Evolutionary conservation across 2,797 vertebrate genomes (phyloP).

Genomic region (Serranus cabrilla): DNA sequence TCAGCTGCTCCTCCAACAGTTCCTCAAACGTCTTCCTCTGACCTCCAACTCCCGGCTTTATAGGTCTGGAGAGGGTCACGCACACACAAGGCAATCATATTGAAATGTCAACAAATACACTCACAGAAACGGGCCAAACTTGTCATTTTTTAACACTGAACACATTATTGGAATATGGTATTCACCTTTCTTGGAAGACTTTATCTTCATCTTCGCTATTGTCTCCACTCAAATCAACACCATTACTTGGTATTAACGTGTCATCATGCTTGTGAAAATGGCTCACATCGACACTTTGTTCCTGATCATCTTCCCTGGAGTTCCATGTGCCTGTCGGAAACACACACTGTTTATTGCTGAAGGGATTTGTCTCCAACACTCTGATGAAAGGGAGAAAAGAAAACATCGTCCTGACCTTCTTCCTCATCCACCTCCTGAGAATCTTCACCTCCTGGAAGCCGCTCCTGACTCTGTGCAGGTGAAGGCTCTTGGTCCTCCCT

Average conservation of each 20-base stretch:
- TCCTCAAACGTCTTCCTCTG: conserved; percentile 94
- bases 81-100: not conserved
- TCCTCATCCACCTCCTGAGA: conserved; percentile 28
- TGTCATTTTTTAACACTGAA: not conserved
- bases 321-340: conserved; percentile 35
- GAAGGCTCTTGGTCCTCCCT: conserved; percentile 23
- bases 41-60: conserved; percentile 86
- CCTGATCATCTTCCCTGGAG: conserved; percentile 39
- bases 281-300: conserved; percentile 1
- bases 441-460: conserved; percentile 9
- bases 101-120: not conserved
- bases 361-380: not conserved
- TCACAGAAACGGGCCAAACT: not conserved
- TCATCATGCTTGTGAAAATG: conserved; percentile 29
- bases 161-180: too few species aligned
- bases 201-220: conserved; percentile 27
- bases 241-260: conserved; percentile 6
- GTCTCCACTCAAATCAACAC: conserved; percentile 16
- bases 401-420: conserved; percentile 48
- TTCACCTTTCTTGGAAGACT: conserved; percentile 75
- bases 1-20: conserved; percentile 94
- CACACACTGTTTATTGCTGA: not conserved
- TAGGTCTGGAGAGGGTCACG: conserved; percentile 85
- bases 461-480: conserved; percentile 4
- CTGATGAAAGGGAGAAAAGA: not conserved